Base-by-base conservation (phyloP, 2,113 vertebrate genomes). In the Scopus umbretta region DNA sequence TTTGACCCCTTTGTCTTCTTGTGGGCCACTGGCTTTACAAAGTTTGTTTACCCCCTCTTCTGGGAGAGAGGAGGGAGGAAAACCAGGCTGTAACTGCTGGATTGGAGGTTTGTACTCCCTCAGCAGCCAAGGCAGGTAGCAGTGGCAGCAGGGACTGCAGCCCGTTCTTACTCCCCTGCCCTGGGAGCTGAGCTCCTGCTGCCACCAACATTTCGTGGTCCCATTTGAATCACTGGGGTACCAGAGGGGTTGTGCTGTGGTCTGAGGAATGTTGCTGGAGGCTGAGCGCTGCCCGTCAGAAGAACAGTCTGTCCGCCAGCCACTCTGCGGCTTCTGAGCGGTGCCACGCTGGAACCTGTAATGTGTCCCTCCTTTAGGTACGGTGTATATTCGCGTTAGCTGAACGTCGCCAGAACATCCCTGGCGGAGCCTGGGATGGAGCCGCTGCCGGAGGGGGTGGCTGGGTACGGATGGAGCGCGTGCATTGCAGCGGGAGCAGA, bases 331-430 rank as follows among this genome's bases (percentile, higher is more conserved):
- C 30, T 76, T 47, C 52, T 49, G 56, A 70, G 75, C 59, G 16
- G 25, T 3, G 15, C 27, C 2, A 0, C 5, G 34, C 58, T 61
- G 67, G 53, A 68, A 59, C 36, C 5, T 29, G 29, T 10, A 25
- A 18, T 36, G 6, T 38, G 52, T 65, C 62, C n/a, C 80, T 52
- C 56, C 66, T 52, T 18, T 29, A 5, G n/a, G 19, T 13, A 26
- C 0, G 3, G 42, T 11, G 36, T 14, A 3, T n/a, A 3, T 32
- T 61, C 1, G 0, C 0, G 2, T 30, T 8, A 49, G 36, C 10
- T 22, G 72, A 27, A 19, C 0, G 9, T 4, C 53, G 23, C 14
- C 66, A 16, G 23, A 15, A 6, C 32, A 5, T 6, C 55, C 55
- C 49, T 13, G 40, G 32, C 70, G 45, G 62, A 22, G 40, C 66